Percentiles rank a stretch among this genome's conserved stretches.
These are phyloP conservation scores for Panzeria rudis DNA, from an alignment of 2,888 invertebrate species.

Conservation along the genomic window DNA sequence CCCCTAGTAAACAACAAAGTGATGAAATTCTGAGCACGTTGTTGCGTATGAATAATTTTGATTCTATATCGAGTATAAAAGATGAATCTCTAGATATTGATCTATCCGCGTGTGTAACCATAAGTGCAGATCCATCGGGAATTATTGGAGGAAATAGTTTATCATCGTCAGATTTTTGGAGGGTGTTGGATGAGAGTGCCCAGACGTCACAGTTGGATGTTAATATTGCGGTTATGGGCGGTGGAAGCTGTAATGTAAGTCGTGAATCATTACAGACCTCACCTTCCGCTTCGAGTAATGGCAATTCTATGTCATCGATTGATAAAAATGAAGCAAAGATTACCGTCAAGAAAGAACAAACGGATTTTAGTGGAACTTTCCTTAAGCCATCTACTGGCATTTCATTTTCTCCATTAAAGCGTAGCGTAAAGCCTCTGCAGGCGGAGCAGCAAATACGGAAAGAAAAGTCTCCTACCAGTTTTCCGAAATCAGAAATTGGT, in stretches of 20 bases:
- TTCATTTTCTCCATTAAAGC: constrained; percentile 78
- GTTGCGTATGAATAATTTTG: constrained; percentile 82
- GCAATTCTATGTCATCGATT: constrained; percentile 8
- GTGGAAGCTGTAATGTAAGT: constrained; percentile 30
- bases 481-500: constrained; percentile 53
- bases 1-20: constrained; percentile 74
- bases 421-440: constrained; percentile 69
- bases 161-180: constrained; percentile 83
- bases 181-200: constrained; percentile 81
- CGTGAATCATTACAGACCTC: constrained; percentile 46
- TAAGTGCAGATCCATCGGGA: constrained; percentile 79
- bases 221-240: constrained; percentile 36
- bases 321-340: constrained; percentile 51
- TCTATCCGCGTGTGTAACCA: constrained; percentile 83
- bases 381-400: constrained; percentile 75
- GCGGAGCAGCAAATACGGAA: constrained; percentile 68
- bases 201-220: constrained; percentile 79
- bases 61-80: constrained; percentile 83
- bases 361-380: constrained; percentile 79
- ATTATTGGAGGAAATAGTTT: constrained; percentile 80
- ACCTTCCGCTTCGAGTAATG: constrained; percentile 43
- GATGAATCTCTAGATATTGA: constrained; percentile 83
- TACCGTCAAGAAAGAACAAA: constrained; percentile 73
- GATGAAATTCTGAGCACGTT: constrained; percentile 82
- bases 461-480: constrained; percentile 53